Base-by-base conservation (phyloP, 2,113 vertebrate genomes). In the Callipepla californica region DNA sequence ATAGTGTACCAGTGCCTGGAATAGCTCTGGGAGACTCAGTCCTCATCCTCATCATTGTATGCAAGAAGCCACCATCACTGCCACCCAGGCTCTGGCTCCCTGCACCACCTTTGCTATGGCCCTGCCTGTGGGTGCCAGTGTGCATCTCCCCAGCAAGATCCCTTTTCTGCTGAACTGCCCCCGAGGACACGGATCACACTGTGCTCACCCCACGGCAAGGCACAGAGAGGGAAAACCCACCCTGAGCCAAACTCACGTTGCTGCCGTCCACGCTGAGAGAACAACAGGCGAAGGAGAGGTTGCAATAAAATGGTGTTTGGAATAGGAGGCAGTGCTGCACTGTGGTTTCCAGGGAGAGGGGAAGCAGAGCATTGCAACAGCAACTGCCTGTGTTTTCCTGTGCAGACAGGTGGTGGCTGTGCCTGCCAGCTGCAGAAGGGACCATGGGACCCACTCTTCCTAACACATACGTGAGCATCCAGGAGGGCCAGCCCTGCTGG, bases 301-400 rank as follows among this genome's bases (percentile, higher is more conserved):
- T 1, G 23, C 59, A 57, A 3, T 66, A 40, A 53, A 0, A 67
- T 80, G 0, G 73, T 0, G 0, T 32, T 55, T 9, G 59, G 63
- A 48, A n/a, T 17, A 53, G 30, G 11, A 62, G 36, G 68, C 72
- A 76, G 51, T 0, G 2, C 70, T 68, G 67, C 79, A 4, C 66
- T 0, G 2, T 10, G 74, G 47, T 45, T 76, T 18, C 44, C 50
- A 70, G 59, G 63, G 73, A 6, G 3, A 18, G 8, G 65, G 70
- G 9, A 84, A 82, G 69, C 32, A 75, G 36, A 92, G 78, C 65
- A 18, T 22, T 47, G 15, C 87, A 45, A 44, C 10, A 13, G 88
- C 86, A 95, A 80, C 90, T 93, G 90, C 55, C n/a, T 18, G 32
- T 12, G n/a, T 80, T 69, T 94, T 90, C 87, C 89, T 70, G 57